phyloP scores from a whole-genome alignment of 2,888 invertebrate species.

The Apocheima hispidaria region DNA sequence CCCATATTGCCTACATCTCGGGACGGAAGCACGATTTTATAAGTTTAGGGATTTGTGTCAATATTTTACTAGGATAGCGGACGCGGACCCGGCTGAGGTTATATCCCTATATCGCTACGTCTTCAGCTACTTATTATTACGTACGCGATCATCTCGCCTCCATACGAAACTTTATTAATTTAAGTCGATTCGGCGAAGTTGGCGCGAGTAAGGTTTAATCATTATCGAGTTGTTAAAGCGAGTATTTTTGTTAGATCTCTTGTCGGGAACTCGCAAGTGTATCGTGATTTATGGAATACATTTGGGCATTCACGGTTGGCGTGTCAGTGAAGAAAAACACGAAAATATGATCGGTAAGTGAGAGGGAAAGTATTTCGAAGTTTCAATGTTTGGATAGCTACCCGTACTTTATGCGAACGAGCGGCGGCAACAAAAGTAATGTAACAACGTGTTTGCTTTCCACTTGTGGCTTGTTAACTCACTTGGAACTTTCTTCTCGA shows the following conservation, averaged over 20 bases:
- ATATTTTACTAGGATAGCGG: conserved; percentile 84
- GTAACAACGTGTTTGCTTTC: conserved; percentile 31
- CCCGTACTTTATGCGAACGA: conserved; percentile 51
- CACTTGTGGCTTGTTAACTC: conserved; percentile 34
- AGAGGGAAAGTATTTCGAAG: conserved; percentile 56
- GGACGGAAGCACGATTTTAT: conserved; percentile 84
- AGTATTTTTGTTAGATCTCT: conserved; percentile 74
- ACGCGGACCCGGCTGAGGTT: conserved; percentile 51
- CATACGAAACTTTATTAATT: conserved; percentile 74
- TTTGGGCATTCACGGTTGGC: conserved; percentile 69
- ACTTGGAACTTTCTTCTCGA: conserved; percentile 6
- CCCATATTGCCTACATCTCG: conserved; percentile 82
- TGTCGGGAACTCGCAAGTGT: conserved; percentile 69
- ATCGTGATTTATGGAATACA: conserved; percentile 78
- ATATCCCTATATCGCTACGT: conserved; percentile 51
- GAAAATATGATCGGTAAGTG: conserved; percentile 65
- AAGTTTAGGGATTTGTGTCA: conserved; percentile 86
- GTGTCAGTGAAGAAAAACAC: conserved; percentile 72
- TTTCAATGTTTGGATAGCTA: conserved; percentile 66
- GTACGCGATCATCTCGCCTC: conserved; percentile 41
- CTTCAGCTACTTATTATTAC: conserved; percentile 42
- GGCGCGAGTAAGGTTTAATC: conserved; percentile 67
- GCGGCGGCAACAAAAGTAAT: conserved; percentile 40
- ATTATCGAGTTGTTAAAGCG: conserved; percentile 61
- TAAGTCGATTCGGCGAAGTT: conserved; percentile 56